These are phyloP conservation scores for Myiotriccus ornatus DNA, from an alignment of 2,797 vertebrate species.

Conservation along the genomic window DNA sequence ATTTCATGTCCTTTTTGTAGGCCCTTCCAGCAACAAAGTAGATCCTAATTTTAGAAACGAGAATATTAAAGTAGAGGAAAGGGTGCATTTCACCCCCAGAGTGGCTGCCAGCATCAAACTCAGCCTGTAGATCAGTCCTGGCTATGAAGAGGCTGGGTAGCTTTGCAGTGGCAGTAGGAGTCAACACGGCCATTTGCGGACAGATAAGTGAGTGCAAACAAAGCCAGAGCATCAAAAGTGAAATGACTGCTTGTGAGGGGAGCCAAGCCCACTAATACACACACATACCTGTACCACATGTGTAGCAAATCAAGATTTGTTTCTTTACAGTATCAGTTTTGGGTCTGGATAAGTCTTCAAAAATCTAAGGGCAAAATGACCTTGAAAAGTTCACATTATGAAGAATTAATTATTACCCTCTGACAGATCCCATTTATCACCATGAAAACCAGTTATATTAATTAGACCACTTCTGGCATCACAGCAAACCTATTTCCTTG, in stretches of 20 bases:
- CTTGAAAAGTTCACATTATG: constrained; percentile 37
- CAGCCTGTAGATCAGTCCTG: not conserved
- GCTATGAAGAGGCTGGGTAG: not conserved
- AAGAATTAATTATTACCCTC: constrained; percentile 45
- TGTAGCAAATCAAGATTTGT: not conserved
- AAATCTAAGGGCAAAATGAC: constrained; percentile 23
- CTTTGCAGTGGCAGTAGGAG: not conserved
- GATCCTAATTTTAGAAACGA: not conserved
- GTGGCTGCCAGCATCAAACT: not conserved
- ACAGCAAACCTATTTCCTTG: not conserved
- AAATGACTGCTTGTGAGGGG: not conserved
- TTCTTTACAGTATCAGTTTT: constrained; percentile 8
- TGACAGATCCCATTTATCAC: constrained; percentile 46
- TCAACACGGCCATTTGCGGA: not conserved
- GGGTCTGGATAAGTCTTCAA: not conserved
- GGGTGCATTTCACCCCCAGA: fast-evolving
- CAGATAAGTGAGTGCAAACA: constrained; percentile 8
- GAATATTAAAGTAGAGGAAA: not conserved
- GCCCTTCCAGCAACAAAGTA: not conserved
- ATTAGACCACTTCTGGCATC: constrained; percentile 26
- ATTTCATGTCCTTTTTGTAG: not conserved
- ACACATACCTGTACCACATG: not conserved
- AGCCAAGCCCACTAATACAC: not conserved
- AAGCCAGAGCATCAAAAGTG: not conserved
- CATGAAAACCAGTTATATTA: constrained; percentile 34